Base-by-base conservation (phyloP, 2,888 invertebrate species). In the Psylliodes chrysocephalus region DNA sequence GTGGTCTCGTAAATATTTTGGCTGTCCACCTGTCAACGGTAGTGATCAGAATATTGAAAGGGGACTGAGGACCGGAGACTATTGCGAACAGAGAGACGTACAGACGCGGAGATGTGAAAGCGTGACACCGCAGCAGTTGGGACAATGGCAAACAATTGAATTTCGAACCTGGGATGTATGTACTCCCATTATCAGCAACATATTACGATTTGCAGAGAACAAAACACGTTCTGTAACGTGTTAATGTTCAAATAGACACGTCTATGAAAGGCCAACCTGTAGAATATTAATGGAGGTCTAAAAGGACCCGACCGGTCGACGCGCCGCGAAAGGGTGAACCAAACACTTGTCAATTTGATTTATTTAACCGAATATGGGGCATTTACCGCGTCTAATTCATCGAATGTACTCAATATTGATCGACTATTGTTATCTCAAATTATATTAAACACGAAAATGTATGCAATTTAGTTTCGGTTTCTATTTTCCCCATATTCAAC, bases 181-280 rank as follows among this genome's bases (percentile, higher is more conserved):
- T 76, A 74, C 71, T 78, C 75, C 76, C 77, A 80, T 80, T 81
- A 81, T 74, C 71, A 71, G 73, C 71, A 75, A 78, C 77, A 77
- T 78, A 80, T 79, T 81, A 77, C 76, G 77, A 75, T 78, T 77
- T 76, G 76, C 70, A 77, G 74, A 74, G 77, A 75, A 80, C 80
- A 81, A 81, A 81, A 80, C 79, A 78, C 77, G 77, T 78, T 78
- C 78, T 75, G 74, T 73, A 76, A 77, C 75, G 77, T 77, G 73
- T 79, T 75, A 75, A 74, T 71, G 76, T 73, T 71, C 71, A 71
- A 76, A 75, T 75, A 76, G 76, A 75, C 78, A 76, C 77, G 77
- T 78, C 74, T 72, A 75, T 73, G 72, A 75, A 75, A 73, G 76
- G 76, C 71, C 77, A 71, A 77, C 79, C 77, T 77, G 78, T 80